Evolutionary conservation across 2,113 vertebrate genomes (phyloP).

Genomic region (Lepisosteus oculatus): DNA sequence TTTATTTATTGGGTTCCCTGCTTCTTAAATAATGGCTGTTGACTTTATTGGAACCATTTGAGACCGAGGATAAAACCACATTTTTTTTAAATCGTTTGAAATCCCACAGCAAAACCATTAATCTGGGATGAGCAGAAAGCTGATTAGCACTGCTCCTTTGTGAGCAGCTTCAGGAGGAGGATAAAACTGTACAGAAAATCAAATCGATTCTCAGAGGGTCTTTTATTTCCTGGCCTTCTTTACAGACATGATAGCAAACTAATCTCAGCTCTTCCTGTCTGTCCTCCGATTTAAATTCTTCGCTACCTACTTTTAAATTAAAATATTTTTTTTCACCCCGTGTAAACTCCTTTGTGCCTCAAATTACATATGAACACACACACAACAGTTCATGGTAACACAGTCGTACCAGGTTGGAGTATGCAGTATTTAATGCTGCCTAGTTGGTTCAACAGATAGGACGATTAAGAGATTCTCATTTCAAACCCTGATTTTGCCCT

Average conservation of each 20-base stretch:
- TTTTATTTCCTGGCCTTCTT: background rate
- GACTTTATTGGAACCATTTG: background rate
- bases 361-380: no score
- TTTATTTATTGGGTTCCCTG: background rate
- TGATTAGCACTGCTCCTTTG: conserved; percentile 1
- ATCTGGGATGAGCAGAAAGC: conserved; percentile 1
- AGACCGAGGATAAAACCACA: background rate
- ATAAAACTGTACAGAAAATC: background rate
- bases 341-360: no score
- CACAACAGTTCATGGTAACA: no score
- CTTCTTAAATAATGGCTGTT: background rate
- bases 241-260: background rate
- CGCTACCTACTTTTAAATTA: no score
- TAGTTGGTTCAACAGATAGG: no score
- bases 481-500: no score
- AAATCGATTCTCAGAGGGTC: background rate
- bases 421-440: no score
- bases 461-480: no score
- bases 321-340: no score
- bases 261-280: background rate
- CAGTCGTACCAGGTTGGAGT: no score
- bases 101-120: conserved; percentile 2
- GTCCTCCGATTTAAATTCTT: background rate
- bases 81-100: background rate
- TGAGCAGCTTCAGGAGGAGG: background rate